These are phyloP conservation scores for Diorhabda sublineata DNA, from an alignment of 1,140 invertebrate genomes.

Conservation along the genomic window DNA sequence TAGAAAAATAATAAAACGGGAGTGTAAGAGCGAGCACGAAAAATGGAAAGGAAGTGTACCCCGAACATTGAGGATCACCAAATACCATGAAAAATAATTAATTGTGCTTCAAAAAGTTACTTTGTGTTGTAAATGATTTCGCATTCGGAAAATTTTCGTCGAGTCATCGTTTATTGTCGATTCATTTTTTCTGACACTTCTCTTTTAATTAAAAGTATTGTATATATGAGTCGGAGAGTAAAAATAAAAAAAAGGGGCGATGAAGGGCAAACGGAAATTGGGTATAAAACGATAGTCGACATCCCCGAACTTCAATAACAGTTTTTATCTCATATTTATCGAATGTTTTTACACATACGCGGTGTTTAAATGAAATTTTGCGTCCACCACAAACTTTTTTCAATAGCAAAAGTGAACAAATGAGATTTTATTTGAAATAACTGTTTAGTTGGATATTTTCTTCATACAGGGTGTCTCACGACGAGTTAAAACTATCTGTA, in stretches of 20 bases:
- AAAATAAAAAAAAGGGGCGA: background rate
- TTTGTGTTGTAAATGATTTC: constrained; percentile 36
- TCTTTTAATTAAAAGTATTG: constrained; percentile 12
- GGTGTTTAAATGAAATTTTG: too few species aligned
- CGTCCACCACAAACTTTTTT: too few species aligned
- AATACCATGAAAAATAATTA: constrained; percentile 44
- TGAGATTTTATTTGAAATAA: too few species aligned
- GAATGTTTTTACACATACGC: too few species aligned
- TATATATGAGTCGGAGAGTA: background rate
- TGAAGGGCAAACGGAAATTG: constrained; percentile 6
- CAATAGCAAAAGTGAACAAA: too few species aligned
- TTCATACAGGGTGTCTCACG: too few species aligned
- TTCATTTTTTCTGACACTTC: constrained; percentile 27
- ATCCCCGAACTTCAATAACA: background rate
- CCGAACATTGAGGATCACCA: constrained; percentile 37
- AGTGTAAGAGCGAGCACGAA: constrained; percentile 26
- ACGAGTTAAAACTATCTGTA: too few species aligned
- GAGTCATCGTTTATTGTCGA: constrained; percentile 32
- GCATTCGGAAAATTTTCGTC: constrained; percentile 31
- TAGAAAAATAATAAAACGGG: constrained; percentile 15
- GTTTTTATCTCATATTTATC: background rate
- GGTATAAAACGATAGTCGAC: background rate
- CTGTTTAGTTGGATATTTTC: too few species aligned
- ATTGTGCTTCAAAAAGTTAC: constrained; percentile 41
- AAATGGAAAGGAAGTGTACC: constrained; percentile 37